A percentile compares a stretch with the other conserved stretches of the same genome.
Evolutionary conservation across 2,888 invertebrate genomes (phyloP).

Genomic region (Oeneis ivallda): DNA sequence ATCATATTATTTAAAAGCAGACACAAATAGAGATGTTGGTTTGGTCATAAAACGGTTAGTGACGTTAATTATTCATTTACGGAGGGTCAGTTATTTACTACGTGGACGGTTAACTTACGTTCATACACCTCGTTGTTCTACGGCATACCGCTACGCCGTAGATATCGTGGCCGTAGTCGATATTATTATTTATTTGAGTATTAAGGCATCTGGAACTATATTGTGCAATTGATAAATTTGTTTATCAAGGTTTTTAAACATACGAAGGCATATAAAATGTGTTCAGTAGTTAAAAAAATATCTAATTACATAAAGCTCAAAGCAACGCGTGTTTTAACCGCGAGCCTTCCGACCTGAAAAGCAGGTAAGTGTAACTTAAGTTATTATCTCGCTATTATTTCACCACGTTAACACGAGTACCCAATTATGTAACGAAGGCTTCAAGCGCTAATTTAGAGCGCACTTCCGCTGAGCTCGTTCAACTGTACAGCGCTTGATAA

Average conservation of each 20-base stretch:
- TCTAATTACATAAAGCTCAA: neutral
- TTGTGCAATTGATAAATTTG: too few relatives aligned
- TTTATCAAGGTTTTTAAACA: too few relatives aligned
- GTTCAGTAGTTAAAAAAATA: neutral
- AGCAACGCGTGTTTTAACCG: neutral
- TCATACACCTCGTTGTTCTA: constrained; percentile 49
- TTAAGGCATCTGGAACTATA: too few relatives aligned
- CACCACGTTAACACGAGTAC: constrained; percentile 31
- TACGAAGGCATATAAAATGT: neutral
- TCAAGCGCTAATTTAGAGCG: constrained; percentile 46
- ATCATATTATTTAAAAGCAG: neutral
- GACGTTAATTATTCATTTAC: constrained; percentile 71
- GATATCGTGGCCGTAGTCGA: constrained; percentile 31
- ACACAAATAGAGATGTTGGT: constrained; percentile 21
- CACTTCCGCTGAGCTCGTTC: constrained; percentile 48
- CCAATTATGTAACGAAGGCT: constrained; percentile 37
- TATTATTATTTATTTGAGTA: constrained; percentile 20
- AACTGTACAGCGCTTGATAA: constrained; percentile 49
- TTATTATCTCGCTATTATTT: constrained; percentile 31
- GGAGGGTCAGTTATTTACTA: constrained; percentile 53
- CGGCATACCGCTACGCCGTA: constrained; percentile 43
- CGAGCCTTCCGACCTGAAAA: constrained; percentile 2
- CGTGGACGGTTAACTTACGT: constrained; percentile 44
- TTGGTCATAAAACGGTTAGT: constrained; percentile 57
- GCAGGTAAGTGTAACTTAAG: constrained; percentile 20